Base-by-base conservation (phyloP, 2,888 invertebrate genomes). In the Corbicula japonica region DNA sequence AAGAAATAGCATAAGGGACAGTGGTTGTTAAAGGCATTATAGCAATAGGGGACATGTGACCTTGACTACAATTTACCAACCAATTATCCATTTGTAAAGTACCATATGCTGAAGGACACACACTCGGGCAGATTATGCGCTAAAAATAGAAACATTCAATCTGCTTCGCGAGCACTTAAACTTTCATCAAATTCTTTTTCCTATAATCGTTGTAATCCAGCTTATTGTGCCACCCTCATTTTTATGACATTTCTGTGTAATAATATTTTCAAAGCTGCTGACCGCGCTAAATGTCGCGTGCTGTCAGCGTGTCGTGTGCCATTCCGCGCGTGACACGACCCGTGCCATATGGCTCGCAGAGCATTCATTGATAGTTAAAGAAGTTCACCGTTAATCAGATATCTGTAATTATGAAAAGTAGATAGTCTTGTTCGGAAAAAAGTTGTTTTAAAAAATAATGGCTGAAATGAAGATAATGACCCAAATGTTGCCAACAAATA, bases 271-370 rank as follows among this genome's bases (percentile, higher is more conserved):
- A 48, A 30, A 56, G 12, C 28, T 54, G 32, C 41, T 30, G 44
- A 62, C 61, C 48, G 54, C 52, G 54, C 41, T 52, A 52, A 46
- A 50, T n/a, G 62, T 26, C 62, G 62, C 71, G 61, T 62, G 71
- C 30, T 35, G 32, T 8, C n/a, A 62, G 68, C 68, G 68, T 75
- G 75, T 32, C 61, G 60, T 50, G 65, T 65, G 73, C 34, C 73
- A 56, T 30, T 15, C 10, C 30, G 63, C 63, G 72, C 63, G 68
- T 68, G 69, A 46, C 75, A 68, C 56, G 28, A 56, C 58, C 44
- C 18, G 26, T 48, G 61, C 68, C 75, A 75, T 75, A 68, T 75
- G 75, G 68, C 68, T 38, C 41, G 18, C 35, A 35, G 21, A 35
- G 6, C 23, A 38, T 12, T 12, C 18, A 8, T 18, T 18, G 8